A percentile compares a stretch with the other conserved stretches of the same genome.
Evolutionary conservation across 2,113 vertebrate genomes (phyloP).

Genomic region (chimpanzee (Pan troglodytes)): DNA sequence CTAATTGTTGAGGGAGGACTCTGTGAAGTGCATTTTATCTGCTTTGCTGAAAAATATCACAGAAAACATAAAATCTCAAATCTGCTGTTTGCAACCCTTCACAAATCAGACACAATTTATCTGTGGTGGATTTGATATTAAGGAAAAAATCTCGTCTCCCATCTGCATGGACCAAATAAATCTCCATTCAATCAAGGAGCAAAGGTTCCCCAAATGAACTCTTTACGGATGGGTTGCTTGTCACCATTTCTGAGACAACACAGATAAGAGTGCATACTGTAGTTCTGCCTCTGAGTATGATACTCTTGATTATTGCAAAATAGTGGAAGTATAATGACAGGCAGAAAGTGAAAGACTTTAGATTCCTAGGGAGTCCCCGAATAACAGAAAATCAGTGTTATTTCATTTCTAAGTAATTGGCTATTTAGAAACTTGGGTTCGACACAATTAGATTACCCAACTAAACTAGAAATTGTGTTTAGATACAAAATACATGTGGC

Average conservation of each 20-base stretch:
- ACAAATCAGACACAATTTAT: slow-evolving; percentile 61
- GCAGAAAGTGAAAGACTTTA: not conserved
- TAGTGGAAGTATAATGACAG: not conserved
- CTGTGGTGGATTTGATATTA: slow-evolving; percentile 19
- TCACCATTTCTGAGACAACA: slow-evolving; percentile 41
- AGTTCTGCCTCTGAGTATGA: not conserved
- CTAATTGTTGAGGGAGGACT: slow-evolving; percentile 61
- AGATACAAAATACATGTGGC: not conserved
- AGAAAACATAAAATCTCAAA: slow-evolving; percentile 51
- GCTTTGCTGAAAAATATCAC: slow-evolving; percentile 38
- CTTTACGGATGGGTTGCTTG: slow-evolving; percentile 32
- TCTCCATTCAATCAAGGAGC: not conserved
- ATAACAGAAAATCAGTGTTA: not conserved
- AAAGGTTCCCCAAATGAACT: slow-evolving; percentile 61
- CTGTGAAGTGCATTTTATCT: slow-evolving; percentile 15
- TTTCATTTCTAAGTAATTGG: slow-evolving; percentile 48
- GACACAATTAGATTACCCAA: not conserved
- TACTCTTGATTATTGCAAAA: not conserved
- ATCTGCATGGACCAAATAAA: slow-evolving; percentile 41
- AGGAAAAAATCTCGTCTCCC: not conserved
- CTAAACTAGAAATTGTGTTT: slow-evolving; percentile 37
- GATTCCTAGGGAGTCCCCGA: not conserved
- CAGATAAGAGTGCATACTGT: not conserved
- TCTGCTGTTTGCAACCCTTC: slow-evolving; percentile 24
- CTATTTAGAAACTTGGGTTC: not conserved